These are phyloP conservation scores for Cabera pusaria DNA, from an alignment of 2,888 invertebrate species.

Conservation along the genomic window DNA sequence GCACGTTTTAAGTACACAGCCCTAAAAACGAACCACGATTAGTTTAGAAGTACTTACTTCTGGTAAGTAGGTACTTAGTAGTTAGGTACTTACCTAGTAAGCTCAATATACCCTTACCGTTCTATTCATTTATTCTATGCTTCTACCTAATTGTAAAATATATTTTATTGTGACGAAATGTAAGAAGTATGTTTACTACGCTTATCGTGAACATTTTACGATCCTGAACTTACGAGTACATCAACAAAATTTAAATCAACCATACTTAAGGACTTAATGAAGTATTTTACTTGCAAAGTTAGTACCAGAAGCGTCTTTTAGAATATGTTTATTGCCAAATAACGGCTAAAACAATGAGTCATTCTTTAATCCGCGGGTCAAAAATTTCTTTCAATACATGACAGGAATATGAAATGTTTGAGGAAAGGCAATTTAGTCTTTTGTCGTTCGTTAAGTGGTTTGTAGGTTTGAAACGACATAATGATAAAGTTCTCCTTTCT, in stretches of 20 bases:
- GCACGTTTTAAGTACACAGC: too few relatives aligned
- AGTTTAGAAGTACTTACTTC: too few relatives aligned
- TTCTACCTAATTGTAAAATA: too few relatives aligned
- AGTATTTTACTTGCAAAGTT: conserved; percentile 46
- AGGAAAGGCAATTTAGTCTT: conserved; percentile 58
- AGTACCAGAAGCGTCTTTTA: conserved; percentile 45
- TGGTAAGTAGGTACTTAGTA: too few relatives aligned
- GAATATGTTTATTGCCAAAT: conserved; percentile 66
- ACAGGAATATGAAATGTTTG: conserved; percentile 56
- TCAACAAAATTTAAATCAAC: conserved; percentile 21
- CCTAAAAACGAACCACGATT: too few relatives aligned
- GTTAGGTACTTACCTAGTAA: too few relatives aligned
- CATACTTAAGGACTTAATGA: conserved; percentile 34
- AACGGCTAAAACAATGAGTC: conserved; percentile 69
- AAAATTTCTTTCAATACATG: conserved; percentile 62
- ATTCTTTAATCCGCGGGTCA: conserved; percentile 61
- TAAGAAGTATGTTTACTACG: conserved; percentile 10
- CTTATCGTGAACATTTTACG: conserved; percentile 14
- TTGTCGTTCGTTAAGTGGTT: conserved; percentile 47
- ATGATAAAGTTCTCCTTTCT: conserved; percentile 63
- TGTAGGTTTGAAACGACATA: conserved; percentile 50
- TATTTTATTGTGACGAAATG: too few relatives aligned
- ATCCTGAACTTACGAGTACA: conserved; percentile 9
- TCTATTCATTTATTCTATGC: too few relatives aligned
- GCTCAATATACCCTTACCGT: too few relatives aligned